Evolutionary conservation across 2,113 vertebrate genomes (phyloP), one percentile per base, ranked within the genome.

Genomic region (Forbesichthys papilliferus): DNA sequence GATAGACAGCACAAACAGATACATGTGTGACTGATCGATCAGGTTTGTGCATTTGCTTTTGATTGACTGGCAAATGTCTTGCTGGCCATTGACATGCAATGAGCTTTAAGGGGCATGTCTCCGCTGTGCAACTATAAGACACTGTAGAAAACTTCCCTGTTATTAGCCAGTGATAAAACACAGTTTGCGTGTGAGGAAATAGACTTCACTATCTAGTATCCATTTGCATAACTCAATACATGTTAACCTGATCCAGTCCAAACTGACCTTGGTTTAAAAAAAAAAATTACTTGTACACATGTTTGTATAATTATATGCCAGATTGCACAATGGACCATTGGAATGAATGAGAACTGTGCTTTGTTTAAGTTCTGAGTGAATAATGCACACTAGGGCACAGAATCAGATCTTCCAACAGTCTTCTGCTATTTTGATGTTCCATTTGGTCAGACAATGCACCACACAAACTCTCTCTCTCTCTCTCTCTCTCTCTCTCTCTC

Each of bases 291-390:
- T 27, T 27, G 27, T 27, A 27, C 2, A 3, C 73, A 66, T 68
- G n/a, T 54, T 18, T 49, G 33, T 52, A 5, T 75, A 67, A 77
- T 86, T 76, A 66, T 66, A 62, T 60, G 58, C 55, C 75, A 69
- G 36, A 71, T 73, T 69, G 61, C 47, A 74, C 67, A 76, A 74
- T 56, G 73, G 77, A 59, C 74, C 77, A 77, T 69, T 69, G 78
- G 68, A 64, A 46, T 74, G 61, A 59, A 62, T 76, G 67, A 57
- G 48, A 65, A 66, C 51, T 74, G 75, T 58, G 14, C 75, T 81
- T 73, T 74, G 71, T 54, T 77, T 78, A 54, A 79, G 68, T 82
- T 77, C 71, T 16, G 16, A 48, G 76, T 58, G 84, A 86, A 83
- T 79, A 80, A 87, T 84, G 36, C 36, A 42, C 36, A 42, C 36